Conservation (phyloP, 1,140 invertebrate species). For the Lerema accius region DNA sequence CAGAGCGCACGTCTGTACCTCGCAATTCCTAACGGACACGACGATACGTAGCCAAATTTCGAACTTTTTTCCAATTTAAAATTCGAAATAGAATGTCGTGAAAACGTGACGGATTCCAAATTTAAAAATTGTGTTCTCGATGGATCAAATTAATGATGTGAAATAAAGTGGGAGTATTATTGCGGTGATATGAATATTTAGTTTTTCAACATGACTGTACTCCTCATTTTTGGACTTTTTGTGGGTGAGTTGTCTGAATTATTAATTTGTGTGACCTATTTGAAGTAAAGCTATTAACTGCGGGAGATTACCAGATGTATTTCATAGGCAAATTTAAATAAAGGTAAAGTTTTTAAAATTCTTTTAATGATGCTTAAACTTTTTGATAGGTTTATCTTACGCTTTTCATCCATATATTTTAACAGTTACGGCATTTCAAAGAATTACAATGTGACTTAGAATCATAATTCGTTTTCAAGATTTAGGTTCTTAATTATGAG, state of each 20-base stretch:
- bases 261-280: background rate
- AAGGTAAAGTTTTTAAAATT: too few relatives aligned
- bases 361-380: too few relatives aligned
- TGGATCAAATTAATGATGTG: slow-evolving; percentile 48
- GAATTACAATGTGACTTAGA: too few relatives aligned
- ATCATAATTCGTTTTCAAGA: too few relatives aligned
- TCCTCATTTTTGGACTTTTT: slow-evolving; percentile 73
- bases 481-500: too few relatives aligned
- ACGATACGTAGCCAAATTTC: slow-evolving; percentile 21
- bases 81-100: slow-evolving; percentile 34
- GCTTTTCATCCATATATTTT: too few relatives aligned
- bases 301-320: too few relatives aligned
- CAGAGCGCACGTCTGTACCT: slow-evolving; percentile 4
- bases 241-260: slow-evolving; percentile 59
- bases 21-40: background rate
- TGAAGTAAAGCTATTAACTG: too few relatives aligned
- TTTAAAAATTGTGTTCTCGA: slow-evolving; percentile 5
- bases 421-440: too few relatives aligned
- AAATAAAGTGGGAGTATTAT: slow-evolving; percentile 50
- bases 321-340: too few relatives aligned
- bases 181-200: slow-evolving; percentile 52
- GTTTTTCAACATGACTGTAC: slow-evolving; percentile 65
- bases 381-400: too few relatives aligned
- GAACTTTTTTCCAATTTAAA: slow-evolving; percentile 26
- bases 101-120: slow-evolving; percentile 15